phyloP scores from a whole-genome alignment of 2,888 invertebrate species.

The Dicyrtomina minuta region DNA sequence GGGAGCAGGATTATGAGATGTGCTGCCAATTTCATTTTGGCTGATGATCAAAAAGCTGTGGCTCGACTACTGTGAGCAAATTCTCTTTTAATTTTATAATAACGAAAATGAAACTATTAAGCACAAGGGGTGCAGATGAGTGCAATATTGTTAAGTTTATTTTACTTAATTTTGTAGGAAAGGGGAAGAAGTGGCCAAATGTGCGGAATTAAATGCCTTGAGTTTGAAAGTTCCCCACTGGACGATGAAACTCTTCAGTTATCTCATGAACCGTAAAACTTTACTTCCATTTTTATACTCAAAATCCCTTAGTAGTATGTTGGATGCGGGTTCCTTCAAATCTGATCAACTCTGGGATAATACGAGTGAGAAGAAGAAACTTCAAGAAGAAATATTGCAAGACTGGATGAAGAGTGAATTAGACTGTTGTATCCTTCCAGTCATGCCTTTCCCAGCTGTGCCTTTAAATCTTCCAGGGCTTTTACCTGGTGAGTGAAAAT shows the following conservation, averaged over 20 bases:
- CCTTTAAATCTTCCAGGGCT: slow-evolving; percentile 46
- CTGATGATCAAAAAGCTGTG: slow-evolving; percentile 42
- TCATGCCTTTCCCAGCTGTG: slow-evolving; percentile 49
- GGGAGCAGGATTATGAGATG: slow-evolving; percentile 35
- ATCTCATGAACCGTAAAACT: slow-evolving; percentile 38
- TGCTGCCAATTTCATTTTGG: slow-evolving; percentile 32
- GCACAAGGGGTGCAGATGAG: too few species aligned
- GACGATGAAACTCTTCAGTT: slow-evolving; percentile 37
- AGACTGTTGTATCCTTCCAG: slow-evolving; percentile 46
- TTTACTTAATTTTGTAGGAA: slow-evolving; percentile 40
- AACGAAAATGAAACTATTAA: too few species aligned
- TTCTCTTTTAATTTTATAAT: too few species aligned
- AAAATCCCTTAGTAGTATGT: slow-evolving; percentile 22
- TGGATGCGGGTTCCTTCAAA: slow-evolving; percentile 42
- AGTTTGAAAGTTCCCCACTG: slow-evolving; percentile 38
- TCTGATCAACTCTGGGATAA: slow-evolving; percentile 49
- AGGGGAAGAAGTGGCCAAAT: slow-evolving; percentile 48
- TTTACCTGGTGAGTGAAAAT: slow-evolving; percentile 43
- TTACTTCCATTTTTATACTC: slow-evolving; percentile 19
- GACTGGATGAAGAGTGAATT: slow-evolving; percentile 46
- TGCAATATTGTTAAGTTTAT: too few species aligned
- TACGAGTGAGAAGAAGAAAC: slow-evolving; percentile 38
- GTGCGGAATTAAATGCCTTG: slow-evolving; percentile 42
- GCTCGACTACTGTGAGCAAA: slow-evolving; percentile 41
- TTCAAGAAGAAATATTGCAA: slow-evolving; percentile 40